Percentiles rank a stretch among this genome's conserved stretches.
Evolutionary conservation across 2,888 invertebrate genomes (phyloP).

Genomic region (Agrotis exclamationis): DNA sequence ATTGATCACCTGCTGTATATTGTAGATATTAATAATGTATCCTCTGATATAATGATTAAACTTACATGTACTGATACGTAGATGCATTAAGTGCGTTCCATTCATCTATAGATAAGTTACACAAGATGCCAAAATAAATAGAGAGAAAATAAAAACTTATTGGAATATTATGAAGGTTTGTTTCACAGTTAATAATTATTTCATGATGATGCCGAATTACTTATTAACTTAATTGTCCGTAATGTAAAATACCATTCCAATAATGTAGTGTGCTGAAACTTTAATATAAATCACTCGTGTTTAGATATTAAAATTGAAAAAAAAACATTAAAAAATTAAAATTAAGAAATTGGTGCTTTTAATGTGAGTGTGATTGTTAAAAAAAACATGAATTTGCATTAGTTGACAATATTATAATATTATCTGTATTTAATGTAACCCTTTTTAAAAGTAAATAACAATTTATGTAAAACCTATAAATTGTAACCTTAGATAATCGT

Average conservation of each 20-base stretch:
- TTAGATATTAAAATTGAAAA: background rate
- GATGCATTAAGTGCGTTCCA: background rate
- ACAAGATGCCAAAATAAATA: slow-evolving; percentile 37
- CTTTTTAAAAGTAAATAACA: slow-evolving; percentile 37
- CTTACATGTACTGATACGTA: background rate
- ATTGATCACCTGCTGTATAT: slow-evolving; percentile 18
- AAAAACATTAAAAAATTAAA: slow-evolving; percentile 24
- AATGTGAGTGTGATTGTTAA: slow-evolving; percentile 52
- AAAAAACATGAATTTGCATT: slow-evolving; percentile 58
- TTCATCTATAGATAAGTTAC: slow-evolving; percentile 6
- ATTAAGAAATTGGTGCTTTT: slow-evolving; percentile 68
- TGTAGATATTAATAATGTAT: background rate
- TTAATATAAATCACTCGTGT: slow-evolving; percentile 4
- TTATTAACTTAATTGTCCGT: background rate
- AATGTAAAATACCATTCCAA: slow-evolving; percentile 3
- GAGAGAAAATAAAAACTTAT: background rate
- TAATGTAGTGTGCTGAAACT: slow-evolving; percentile 19
- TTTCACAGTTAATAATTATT: too few species aligned
- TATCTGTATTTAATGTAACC: slow-evolving; percentile 51
- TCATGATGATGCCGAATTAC: background rate
- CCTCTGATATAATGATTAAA: slow-evolving; percentile 24
- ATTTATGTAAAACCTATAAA: slow-evolving; percentile 20
- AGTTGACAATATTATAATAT: slow-evolving; percentile 65
- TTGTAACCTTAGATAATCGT: slow-evolving; percentile 20
- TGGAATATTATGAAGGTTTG: too few species aligned